Conservation (phyloP, 2,888 invertebrate genomes). For the Drosophila mettleri region DNA sequence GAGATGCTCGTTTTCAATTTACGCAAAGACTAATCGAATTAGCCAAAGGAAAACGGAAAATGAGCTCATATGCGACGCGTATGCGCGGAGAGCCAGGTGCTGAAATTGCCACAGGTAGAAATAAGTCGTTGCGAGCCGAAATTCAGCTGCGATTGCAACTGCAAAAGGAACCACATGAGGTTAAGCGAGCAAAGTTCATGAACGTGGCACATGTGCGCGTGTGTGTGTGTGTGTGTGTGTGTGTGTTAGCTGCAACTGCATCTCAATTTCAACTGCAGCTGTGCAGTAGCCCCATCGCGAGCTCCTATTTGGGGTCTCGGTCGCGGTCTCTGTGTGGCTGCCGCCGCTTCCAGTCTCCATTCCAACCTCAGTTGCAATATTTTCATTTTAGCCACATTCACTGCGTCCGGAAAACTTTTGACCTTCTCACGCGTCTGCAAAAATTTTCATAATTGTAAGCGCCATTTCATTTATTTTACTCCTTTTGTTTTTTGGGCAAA, state of each 20-base stretch:
- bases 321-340: conserved; percentile 16
- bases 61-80: conserved; percentile 32
- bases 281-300: conserved; percentile 59
- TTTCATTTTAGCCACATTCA: conserved; percentile 23
- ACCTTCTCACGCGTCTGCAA: conserved; percentile 70
- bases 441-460: conserved; percentile 60
- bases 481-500: conserved; percentile 16
- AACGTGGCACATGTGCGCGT: conserved; percentile 78
- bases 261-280: conserved; percentile 72
- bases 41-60: conserved; percentile 62
- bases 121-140: conserved; percentile 47
- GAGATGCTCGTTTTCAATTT: conserved; percentile 70
- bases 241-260: conserved; percentile 48
- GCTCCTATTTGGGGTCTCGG: conserved; percentile 35
- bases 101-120: conserved; percentile 64
- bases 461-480: conserved; percentile 50
- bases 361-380: conserved; percentile 23
- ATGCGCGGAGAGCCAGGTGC: conserved; percentile 57
- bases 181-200: conserved; percentile 82
- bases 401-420: conserved; percentile 61
- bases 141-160: conserved; percentile 49
- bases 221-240: conserved; percentile 6
- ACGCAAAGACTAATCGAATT: conserved; percentile 63
- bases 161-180: conserved; percentile 54
- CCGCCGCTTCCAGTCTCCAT: conserved; percentile 19